Evolutionary conservation across 1,140 invertebrate genomes (phyloP).

Genomic region (Globodera ellingtonae): DNA sequence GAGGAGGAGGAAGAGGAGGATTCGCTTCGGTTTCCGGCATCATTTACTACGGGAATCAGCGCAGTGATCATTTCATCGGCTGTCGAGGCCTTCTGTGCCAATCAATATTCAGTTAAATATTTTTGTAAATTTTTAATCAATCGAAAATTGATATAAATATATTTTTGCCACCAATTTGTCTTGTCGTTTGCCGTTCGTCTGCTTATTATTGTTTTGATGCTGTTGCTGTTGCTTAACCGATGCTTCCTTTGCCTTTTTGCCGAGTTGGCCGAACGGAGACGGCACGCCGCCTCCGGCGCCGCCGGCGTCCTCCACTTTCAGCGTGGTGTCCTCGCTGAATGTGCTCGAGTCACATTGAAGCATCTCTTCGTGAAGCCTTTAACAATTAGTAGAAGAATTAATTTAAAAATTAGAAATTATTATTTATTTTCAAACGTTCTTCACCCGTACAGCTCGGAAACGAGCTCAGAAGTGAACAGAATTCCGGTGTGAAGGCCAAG

Average conservation of each 20-base stretch:
- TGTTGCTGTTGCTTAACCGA: not conserved
- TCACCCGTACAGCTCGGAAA: slow-evolving; percentile 18
- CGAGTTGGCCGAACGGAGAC: not conserved
- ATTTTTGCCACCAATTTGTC: not conserved
- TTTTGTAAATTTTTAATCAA: not conserved
- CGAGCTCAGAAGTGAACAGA: slow-evolving; percentile 21
- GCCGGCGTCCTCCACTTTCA: slow-evolving; percentile 22
- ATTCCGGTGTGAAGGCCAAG: slow-evolving; percentile 24
- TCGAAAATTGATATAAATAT: not conserved
- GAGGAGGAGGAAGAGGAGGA: not conserved
- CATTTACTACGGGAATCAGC: not conserved
- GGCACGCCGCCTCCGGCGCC: not conserved
- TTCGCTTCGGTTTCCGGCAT: not conserved
- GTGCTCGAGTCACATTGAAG: slow-evolving; percentile 3
- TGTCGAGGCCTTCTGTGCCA: not conserved
- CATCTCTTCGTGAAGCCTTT: slow-evolving; percentile 16
- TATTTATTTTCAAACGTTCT: not conserved
- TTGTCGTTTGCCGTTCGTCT: slow-evolving; percentile 5
- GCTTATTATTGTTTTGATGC: not conserved
- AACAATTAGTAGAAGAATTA: not conserved
- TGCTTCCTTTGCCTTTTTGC: not conserved
- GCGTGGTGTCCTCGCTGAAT: slow-evolving; percentile 22
- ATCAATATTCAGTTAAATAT: not conserved
- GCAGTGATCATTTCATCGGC: slow-evolving; percentile 4
- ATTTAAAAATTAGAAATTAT: too few species aligned